Percentiles rank a stretch among this genome's conserved stretches.
phyloP scores from a whole-genome alignment of 1,140 invertebrate genomes.

The Phymorhynchus buccinoides region DNA sequence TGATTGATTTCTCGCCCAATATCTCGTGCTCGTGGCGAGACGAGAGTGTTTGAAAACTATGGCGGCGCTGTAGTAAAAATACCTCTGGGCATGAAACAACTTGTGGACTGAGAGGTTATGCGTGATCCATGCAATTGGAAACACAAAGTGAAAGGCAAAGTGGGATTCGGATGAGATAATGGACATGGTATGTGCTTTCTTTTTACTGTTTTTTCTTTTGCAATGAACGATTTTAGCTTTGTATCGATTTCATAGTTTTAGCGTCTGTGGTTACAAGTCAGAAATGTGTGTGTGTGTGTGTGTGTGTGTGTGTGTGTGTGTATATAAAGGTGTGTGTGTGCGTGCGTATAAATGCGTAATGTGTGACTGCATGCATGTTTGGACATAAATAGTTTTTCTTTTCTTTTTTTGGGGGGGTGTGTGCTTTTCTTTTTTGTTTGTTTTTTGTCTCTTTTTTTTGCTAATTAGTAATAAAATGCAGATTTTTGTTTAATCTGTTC shows the following conservation, averaged over 20 bases:
- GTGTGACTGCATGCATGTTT: not conserved
- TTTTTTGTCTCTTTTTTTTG: not conserved
- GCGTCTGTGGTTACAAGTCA: not conserved
- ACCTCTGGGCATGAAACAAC: slow-evolving; percentile 39
- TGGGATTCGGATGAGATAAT: no score
- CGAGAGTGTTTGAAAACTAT: slow-evolving; percentile 53
- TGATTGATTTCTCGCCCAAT: slow-evolving; percentile 48
- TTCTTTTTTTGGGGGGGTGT: not conserved
- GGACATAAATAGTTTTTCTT: not conserved
- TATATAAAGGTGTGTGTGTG: not conserved
- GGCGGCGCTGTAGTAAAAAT: slow-evolving; percentile 46
- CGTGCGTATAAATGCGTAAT: not conserved
- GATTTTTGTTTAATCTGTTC: not conserved
- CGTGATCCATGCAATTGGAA: not conserved
- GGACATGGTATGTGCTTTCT: not conserved
- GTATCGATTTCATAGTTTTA: not conserved
- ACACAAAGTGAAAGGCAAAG: no score
- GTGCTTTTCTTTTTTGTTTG: not conserved
- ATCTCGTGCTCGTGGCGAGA: slow-evolving; percentile 29
- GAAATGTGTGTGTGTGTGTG: not conserved
- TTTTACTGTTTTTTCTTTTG: not conserved
- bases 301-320: slow-evolving; percentile 9
- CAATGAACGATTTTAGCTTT: not conserved
- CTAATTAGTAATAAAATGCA: no score
- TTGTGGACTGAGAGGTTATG: not conserved